Evolutionary conservation across 2,888 invertebrate species (phyloP).

Genomic region (Cecidostiba fungosa): DNA sequence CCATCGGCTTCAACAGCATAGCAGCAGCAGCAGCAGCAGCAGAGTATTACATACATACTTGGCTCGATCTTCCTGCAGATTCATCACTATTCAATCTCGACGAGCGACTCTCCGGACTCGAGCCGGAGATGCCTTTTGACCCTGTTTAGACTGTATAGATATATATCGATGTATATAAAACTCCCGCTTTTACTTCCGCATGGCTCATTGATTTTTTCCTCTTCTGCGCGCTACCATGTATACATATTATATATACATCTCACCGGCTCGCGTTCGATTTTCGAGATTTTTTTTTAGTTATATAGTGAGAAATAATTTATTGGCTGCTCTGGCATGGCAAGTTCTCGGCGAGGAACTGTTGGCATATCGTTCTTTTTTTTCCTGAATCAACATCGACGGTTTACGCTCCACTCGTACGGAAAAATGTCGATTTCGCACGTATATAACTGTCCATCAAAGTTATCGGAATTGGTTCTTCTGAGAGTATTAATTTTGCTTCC

Average conservation of each 20-base stretch:
- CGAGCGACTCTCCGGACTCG: background rate
- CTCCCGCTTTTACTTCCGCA: background rate
- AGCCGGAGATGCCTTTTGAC: conserved; percentile 36
- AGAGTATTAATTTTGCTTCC: too few species aligned
- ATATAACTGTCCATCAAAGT: background rate
- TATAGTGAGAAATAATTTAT: background rate
- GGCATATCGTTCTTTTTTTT: background rate
- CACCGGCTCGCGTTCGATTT: background rate
- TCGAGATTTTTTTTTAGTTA: background rate
- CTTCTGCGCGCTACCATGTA: background rate
- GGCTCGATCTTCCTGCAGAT: conserved; percentile 22
- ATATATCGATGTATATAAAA: background rate
- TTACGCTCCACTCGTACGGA: background rate
- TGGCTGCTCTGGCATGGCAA: background rate
- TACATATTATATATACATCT: background rate
- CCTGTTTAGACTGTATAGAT: conserved; percentile 32
- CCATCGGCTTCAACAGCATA: too few species aligned
- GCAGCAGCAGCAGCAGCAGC: background rate
- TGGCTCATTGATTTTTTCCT: conserved; percentile 48
- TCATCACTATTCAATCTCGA: conserved; percentile 46
- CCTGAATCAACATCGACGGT: background rate
- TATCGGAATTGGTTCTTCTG: background rate
- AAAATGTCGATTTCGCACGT: background rate
- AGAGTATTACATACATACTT: conserved; percentile 12
- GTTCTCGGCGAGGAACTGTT: background rate